These are phyloP conservation scores for Lasioglossum marginatum DNA, from an alignment of 2,888 invertebrate species.

Conservation along the genomic window DNA sequence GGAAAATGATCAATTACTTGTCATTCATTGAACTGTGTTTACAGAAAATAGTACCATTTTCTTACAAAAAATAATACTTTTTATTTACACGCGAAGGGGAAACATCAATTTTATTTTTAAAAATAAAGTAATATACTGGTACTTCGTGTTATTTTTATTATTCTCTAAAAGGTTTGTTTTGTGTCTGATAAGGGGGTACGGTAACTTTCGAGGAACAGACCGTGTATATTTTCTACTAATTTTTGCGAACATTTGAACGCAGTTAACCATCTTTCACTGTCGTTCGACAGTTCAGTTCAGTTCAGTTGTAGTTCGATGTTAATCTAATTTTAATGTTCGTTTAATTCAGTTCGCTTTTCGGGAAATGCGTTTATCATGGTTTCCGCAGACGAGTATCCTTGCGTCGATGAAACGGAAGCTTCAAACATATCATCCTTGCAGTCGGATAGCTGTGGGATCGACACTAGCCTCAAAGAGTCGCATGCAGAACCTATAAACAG, in stretches of 20 bases:
- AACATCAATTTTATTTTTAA: too few relatives aligned
- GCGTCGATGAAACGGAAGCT: conserved; percentile 71
- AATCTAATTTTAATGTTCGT: conserved; percentile 46
- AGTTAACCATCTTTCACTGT: conserved; percentile 31
- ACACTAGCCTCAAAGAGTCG: conserved; percentile 41
- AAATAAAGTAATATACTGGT: too few relatives aligned
- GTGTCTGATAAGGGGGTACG: too few relatives aligned
- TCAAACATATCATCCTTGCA: conserved; percentile 73
- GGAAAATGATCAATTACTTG: conserved; percentile 5
- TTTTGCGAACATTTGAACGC: conserved; percentile 25
- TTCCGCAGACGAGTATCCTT: conserved; percentile 69
- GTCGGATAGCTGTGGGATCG: conserved; percentile 64
- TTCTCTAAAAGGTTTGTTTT: too few relatives aligned
- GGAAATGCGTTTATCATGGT: conserved; percentile 64
- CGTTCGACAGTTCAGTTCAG: conserved; percentile 67
- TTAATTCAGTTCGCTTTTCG: conserved; percentile 45
- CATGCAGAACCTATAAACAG: background rate
- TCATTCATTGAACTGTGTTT: conserved; percentile 1
- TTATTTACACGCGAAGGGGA: too few relatives aligned
- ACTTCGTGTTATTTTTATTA: too few relatives aligned
- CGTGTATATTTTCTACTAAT: background rate
- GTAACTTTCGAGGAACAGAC: background rate
- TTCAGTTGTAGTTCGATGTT: conserved; percentile 61
- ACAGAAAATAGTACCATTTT: background rate
- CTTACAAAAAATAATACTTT: too few relatives aligned